Conservation (phyloP, 2,113 vertebrate genomes). For the Dipodomys ordii region DNA sequence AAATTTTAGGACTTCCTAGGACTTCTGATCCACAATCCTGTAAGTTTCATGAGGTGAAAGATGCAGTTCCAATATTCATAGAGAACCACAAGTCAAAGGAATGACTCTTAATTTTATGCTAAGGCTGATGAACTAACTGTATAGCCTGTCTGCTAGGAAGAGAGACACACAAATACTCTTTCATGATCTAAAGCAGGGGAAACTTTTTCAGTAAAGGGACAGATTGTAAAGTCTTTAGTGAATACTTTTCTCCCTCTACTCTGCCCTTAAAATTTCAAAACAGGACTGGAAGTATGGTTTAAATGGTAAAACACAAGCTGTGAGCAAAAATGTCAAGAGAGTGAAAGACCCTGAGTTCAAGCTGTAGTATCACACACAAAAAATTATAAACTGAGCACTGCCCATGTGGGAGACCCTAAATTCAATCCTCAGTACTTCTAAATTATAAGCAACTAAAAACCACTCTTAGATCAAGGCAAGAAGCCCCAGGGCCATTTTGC, state of each 20-base stretch:
- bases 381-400: too few relatives aligned
- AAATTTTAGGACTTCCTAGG: too few relatives aligned
- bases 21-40: too few relatives aligned
- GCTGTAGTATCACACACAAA: too few relatives aligned
- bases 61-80: not conserved
- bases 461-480: not conserved
- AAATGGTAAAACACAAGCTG: too few relatives aligned
- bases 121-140: not conserved
- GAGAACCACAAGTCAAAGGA: slow-evolving; percentile 25
- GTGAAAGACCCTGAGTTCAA: too few relatives aligned
- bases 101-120: not conserved
- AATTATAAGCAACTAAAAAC: not conserved
- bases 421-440: too few relatives aligned
- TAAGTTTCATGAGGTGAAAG: not conserved
- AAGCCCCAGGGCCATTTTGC: slow-evolving; percentile 6
- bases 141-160: not conserved
- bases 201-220: not conserved
- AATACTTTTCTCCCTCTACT: not conserved
- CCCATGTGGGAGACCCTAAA: too few relatives aligned
- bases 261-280: slow-evolving; percentile 22
- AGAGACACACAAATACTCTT: not conserved
- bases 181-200: not conserved
- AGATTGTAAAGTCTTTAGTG: not conserved
- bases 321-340: too few relatives aligned
- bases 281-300: too few relatives aligned